phyloP scores from a whole-genome alignment of 2,888 invertebrate genomes.

The Phrixothrix hirtus region DNA sequence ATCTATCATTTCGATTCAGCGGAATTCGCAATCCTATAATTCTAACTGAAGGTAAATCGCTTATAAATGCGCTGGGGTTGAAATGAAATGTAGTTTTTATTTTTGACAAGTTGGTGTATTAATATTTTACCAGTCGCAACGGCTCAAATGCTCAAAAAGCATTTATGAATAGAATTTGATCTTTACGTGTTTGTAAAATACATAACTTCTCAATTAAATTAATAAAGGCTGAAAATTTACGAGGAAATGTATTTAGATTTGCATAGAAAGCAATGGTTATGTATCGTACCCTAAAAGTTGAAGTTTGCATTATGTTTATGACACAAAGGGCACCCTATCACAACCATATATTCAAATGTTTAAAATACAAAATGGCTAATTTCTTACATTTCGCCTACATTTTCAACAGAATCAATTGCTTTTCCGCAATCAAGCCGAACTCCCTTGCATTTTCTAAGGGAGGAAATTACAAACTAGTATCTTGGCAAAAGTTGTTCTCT shows the following conservation, averaged over 20 bases:
- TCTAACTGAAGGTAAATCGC: constrained; percentile 4
- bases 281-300: too few species aligned
- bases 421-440: not conserved
- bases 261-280: too few species aligned
- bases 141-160: not conserved
- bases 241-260: constrained; percentile 21
- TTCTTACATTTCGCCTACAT: constrained; percentile 16
- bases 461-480: constrained; percentile 18
- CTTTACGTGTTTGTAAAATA: constrained; percentile 23
- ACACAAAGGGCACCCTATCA: too few species aligned
- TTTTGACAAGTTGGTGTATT: constrained; percentile 25
- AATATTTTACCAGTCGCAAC: constrained; percentile 16
- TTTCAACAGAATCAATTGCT: not conserved
- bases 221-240: constrained; percentile 16
- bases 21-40: constrained; percentile 19
- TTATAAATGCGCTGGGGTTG: constrained; percentile 12
- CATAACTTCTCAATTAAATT: constrained; percentile 23
- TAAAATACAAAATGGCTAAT: constrained; percentile 11
- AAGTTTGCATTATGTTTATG: too few species aligned
- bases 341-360: constrained; percentile 5
- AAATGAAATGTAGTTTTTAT: constrained; percentile 31
- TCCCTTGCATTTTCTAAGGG: constrained; percentile 6
- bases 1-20: constrained; percentile 17
- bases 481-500: constrained; percentile 7
- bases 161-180: constrained; percentile 15